Percentiles rank a stretch among this genome's conserved stretches.
Evolutionary conservation across 2,113 vertebrate genomes (phyloP).

Genomic region (Triplophysa dalaica): DNA sequence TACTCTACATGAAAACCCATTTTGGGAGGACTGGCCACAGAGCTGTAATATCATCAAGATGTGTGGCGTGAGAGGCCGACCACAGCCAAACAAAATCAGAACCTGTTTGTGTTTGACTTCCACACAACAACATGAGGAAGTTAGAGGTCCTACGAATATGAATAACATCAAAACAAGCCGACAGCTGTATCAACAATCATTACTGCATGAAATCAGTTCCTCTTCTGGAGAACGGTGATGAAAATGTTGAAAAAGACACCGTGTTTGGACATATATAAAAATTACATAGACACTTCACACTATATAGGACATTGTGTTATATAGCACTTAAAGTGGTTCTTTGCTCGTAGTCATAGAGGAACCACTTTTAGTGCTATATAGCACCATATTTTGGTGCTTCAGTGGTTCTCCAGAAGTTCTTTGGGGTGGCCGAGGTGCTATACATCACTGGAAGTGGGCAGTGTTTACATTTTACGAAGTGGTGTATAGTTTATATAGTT

Average conservation of each 20-base stretch:
- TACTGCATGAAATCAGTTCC: conserved; percentile 38
- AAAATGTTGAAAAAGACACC: background rate
- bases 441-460: too few species aligned
- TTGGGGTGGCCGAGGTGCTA: too few species aligned
- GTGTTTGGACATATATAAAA: too few species aligned
- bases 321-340: too few species aligned
- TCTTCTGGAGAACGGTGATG: conserved; percentile 30
- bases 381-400: too few species aligned
- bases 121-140: conserved; percentile 57
- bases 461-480: too few species aligned
- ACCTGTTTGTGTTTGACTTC: conserved; percentile 61
- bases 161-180: conserved; percentile 61
- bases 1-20: background rate
- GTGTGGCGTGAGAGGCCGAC: conserved; percentile 37
- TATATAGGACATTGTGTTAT: too few species aligned
- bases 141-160: conserved; percentile 57
- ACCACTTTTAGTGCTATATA: too few species aligned
- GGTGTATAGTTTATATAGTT: too few species aligned
- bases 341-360: too few species aligned
- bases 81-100: conserved; percentile 60
- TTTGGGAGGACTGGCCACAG: background rate
- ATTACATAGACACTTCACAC: too few species aligned
- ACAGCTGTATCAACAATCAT: conserved; percentile 72
- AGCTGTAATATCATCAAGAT: conserved; percentile 40
- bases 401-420: too few species aligned